Base-by-base conservation (phyloP, 2,888 invertebrate genomes). In the Venusia cambrica region DNA sequence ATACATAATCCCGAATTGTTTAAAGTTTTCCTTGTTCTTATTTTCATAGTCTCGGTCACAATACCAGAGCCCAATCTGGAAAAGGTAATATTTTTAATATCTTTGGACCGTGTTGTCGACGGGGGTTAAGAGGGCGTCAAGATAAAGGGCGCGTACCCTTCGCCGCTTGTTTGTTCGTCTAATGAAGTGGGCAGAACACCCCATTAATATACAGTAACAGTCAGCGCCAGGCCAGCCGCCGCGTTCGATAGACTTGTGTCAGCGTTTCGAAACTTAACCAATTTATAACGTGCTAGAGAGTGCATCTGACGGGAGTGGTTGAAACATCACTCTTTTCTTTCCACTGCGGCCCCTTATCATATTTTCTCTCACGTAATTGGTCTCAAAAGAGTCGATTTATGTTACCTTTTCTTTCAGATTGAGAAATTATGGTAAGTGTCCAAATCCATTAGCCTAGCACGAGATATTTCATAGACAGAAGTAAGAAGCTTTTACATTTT, bases 131-230 rank as follows among this genome's bases (percentile, higher is more conserved):
- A 70, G 76, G 76, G 78, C 66, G 73, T 64, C 45, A 66, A 70
- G 71, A 70, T 74, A 72, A 72, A 72, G 72, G 65, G 57, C 64
- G 55, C 53, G 58, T 50, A 57, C 59, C 65, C 63, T 54, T 51
- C 69, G 69, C 62, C 48, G 52, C 69, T 76, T 80, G 77, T 84
- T 84, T 83, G 73, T 74, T 65, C 76, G 61, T 52, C 65, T 83
- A 84, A 84, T 84, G 84, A 83, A 81, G 81, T 75, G 74, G 78
- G 76, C 61, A 62, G 69, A 61, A 63, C 65, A 52, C 54, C 43
- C 71, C 73, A 76, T 77, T 75, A 77, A 72, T 73, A 75, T 62
- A 71, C 72, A 71, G 73, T 74, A 65, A 70, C 72, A 69, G 68
- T 63, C 61, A 62, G 58, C 53, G 46, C 39, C 52, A 53, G 51